Evolutionary conservation across 2,113 vertebrate genomes (phyloP), one percentile per base, ranked within the genome.

Genomic region (Australoheros scitulus): DNA sequence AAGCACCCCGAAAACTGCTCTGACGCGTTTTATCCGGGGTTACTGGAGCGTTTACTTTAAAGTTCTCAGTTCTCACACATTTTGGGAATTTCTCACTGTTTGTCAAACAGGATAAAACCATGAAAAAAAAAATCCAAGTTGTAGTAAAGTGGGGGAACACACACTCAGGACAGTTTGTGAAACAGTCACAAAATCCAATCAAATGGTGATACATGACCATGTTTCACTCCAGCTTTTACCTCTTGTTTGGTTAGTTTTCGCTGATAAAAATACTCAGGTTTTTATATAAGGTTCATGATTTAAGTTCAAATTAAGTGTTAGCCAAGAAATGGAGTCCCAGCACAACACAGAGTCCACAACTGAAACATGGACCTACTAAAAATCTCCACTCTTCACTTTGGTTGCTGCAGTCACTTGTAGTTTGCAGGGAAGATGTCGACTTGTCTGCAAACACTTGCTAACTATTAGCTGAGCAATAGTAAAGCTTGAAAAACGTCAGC

Each of bases 191-290:
- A 43, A 43, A 43, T 14, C 13, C 13, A 43, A 43, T 43, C 4
- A 13, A 43, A 11, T 41, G 41, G 13, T 38, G 4, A 29, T 29
- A 29, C 34, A 34, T 41, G 9, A 41, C 9, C 3, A 11, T 11
- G 7, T 52, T 52, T 52, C 7, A 52, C 36, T 22, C 36, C 61
- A 41, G 11, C 0, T 22, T 43, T 65, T 0, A 24, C 20, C 13
- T 65, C 38, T 7, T 43, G 24, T 65, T 43, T 43, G n/a, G 63
- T 43, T 24, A 1, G 13, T 22, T 13, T 43, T 65, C 17, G 61
- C 20, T 36, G 38, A 41, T 2, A 9, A 64, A 64, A 41, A 22
- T 64, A 20, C 20, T 22, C 7, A 64, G 61, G 61, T 10, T 9
- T 10, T 9, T 38, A 38, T 8, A 38, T 2, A 10, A 38, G 36